Conservation (phyloP, 2,113 vertebrate genomes). For the Vidua macroura region DNA sequence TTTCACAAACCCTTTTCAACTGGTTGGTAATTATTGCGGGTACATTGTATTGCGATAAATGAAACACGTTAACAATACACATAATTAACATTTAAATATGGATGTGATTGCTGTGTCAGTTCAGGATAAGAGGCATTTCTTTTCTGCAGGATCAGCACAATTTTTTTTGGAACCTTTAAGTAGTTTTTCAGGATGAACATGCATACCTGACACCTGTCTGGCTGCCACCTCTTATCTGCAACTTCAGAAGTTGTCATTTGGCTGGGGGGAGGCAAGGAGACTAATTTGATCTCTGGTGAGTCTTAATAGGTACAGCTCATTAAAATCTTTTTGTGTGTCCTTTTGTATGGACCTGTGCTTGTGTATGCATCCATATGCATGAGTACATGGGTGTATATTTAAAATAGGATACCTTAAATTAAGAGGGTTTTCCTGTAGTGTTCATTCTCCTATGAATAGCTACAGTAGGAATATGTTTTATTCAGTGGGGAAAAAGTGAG, state of each 20-base stretch:
- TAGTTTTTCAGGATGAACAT: not conserved
- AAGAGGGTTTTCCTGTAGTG: not conserved
- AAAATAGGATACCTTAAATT: not conserved
- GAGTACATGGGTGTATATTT: not conserved
- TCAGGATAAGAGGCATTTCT: not conserved
- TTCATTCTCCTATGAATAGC: not conserved
- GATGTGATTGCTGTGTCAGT: not conserved
- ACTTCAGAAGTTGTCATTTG: not conserved
- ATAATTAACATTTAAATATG: not conserved
- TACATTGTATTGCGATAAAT: not conserved
- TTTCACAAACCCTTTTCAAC: not conserved
- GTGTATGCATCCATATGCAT: not conserved
- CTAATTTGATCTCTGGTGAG: not conserved
- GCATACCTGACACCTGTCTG: not conserved
- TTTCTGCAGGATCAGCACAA: not conserved
- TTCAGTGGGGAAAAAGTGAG: not conserved
- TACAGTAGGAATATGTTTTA: not conserved
- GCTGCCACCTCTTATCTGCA: not conserved
- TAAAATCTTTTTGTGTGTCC: not conserved
- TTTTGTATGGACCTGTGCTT: not conserved
- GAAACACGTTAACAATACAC: not conserved
- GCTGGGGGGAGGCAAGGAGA: not conserved
- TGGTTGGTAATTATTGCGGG: conserved; percentile 2
- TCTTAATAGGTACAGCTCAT: not conserved
- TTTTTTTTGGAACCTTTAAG: not conserved